Percentiles rank a stretch among this genome's conserved stretches.
These are phyloP conservation scores for Dryobota labecula DNA, from an alignment of 2,888 invertebrate genomes.

Conservation along the genomic window DNA sequence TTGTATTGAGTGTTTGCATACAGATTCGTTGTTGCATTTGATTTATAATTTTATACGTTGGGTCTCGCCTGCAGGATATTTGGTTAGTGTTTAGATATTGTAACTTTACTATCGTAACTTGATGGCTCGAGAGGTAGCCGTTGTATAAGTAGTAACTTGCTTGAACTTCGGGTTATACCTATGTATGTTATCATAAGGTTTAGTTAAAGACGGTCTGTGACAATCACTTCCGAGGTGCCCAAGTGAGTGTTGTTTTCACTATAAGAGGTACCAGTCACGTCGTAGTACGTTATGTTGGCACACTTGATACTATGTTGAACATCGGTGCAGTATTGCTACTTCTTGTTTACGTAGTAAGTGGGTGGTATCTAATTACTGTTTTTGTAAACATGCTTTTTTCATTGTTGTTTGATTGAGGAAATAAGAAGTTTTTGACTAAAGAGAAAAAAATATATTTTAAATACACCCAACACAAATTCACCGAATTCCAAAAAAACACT, in stretches of 20 bases:
- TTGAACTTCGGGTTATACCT: no score
- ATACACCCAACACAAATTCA: background rate
- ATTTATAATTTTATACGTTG: conserved; percentile 10
- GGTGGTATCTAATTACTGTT: background rate
- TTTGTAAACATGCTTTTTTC: background rate
- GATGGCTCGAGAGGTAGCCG: background rate
- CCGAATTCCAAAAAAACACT: no score
- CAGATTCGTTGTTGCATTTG: conserved; percentile 11
- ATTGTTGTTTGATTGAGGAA: background rate
- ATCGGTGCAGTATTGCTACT: background rate
- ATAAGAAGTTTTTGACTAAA: background rate
- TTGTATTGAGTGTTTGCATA: conserved; percentile 23
- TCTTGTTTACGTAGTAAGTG: conserved; percentile 26
- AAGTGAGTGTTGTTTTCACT: background rate
- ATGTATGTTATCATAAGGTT: background rate
- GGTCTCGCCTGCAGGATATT: background rate
- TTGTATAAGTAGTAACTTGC: background rate
- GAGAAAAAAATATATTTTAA: background rate
- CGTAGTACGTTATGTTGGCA: background rate
- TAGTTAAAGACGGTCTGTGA: background rate
- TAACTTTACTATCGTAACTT: background rate
- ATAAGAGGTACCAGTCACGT: background rate
- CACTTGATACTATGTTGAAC: conserved; percentile 3
- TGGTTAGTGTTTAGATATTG: conserved; percentile 1
- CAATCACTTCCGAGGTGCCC: background rate